These are phyloP conservation scores for Lepidurus apus DNA, from an alignment of 1,140 invertebrate species.

Conservation along the genomic window DNA sequence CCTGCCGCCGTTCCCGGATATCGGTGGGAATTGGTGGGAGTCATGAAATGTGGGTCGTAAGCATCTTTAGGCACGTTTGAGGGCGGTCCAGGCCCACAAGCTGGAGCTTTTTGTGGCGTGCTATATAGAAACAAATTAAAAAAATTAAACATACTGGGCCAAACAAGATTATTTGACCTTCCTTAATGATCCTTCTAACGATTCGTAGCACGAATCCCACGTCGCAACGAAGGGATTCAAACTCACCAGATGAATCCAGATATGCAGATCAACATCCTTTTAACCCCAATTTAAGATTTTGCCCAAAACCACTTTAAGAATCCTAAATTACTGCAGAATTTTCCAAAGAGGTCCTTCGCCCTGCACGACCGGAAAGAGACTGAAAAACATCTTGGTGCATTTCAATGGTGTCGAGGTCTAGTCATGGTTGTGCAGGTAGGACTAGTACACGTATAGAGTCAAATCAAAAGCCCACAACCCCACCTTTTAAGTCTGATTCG, in stretches of 20 bases:
- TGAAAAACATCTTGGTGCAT: too few relatives aligned
- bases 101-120: constrained; percentile 1
- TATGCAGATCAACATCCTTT: not conserved
- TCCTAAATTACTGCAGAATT: not conserved
- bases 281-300: not conserved
- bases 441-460: too few relatives aligned
- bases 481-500: not conserved
- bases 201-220: not conserved
- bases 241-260: not conserved
- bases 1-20: not conserved
- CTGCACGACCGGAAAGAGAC: too few relatives aligned
- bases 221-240: not conserved
- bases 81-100: not conserved
- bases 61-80: not conserved
- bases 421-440: too few relatives aligned
- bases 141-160: not conserved
- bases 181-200: not conserved
- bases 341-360: not conserved
- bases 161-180: not conserved
- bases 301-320: not conserved
- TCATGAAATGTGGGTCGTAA: constrained; percentile 17
- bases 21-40: constrained; percentile 6
- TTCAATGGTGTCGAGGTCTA: too few relatives aligned
- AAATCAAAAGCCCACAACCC: too few relatives aligned
- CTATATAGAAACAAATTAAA: not conserved